Conservation (phyloP, 2,797 vertebrate species). For the Pipistrellus pygmaeus region DNA sequence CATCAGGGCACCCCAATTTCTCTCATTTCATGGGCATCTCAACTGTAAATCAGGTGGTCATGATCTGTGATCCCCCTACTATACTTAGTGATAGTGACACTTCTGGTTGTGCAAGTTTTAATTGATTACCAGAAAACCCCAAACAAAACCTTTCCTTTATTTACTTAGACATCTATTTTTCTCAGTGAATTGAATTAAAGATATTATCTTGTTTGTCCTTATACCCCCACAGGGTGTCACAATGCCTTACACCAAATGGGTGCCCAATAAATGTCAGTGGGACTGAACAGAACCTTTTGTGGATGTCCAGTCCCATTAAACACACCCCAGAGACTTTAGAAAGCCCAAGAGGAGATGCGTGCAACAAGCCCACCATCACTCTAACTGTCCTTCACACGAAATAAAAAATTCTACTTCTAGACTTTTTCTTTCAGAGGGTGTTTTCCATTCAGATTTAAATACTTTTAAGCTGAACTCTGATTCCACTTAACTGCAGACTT, state of each 20-base stretch:
- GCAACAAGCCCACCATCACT: neutral
- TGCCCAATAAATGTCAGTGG: neutral
- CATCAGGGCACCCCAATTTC: neutral
- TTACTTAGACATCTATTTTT: conserved; percentile 28
- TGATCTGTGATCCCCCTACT: neutral
- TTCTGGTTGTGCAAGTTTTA: neutral
- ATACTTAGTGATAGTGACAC: neutral
- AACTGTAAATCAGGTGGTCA: neutral
- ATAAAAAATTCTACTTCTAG: neutral
- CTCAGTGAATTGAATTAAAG: neutral
- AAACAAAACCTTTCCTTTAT: neutral
- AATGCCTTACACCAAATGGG: neutral
- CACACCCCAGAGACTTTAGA: neutral
- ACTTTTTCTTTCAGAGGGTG: neutral
- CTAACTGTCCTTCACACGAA: neutral
- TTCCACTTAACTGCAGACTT: neutral
- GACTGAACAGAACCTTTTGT: neutral
- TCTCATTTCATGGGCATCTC: neutral
- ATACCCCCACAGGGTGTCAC: neutral
- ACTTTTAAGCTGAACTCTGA: conserved; percentile 21
- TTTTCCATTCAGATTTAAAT: neutral
- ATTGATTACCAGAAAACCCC: neutral
- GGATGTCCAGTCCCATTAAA: neutral
- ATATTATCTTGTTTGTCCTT: neutral
- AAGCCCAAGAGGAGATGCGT: neutral